Conservation (phyloP, 2,888 invertebrate species). For the Cheilosia scutellata region DNA sequence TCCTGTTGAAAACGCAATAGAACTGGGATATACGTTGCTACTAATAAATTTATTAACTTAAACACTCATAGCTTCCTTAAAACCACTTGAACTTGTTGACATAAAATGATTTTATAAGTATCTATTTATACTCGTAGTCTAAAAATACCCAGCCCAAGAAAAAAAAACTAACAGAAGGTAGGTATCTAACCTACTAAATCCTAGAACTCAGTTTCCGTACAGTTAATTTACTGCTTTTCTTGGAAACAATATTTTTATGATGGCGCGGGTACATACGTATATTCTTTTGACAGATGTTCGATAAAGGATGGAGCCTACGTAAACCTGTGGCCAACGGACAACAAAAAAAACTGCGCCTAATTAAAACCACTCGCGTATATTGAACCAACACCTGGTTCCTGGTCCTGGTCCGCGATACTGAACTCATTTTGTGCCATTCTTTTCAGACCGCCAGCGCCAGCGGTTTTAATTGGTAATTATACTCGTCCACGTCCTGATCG, state of each 20-base stretch:
- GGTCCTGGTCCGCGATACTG: not conserved
- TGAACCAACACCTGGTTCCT: conserved; percentile 3
- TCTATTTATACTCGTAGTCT: too few relatives aligned
- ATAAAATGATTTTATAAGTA: too few relatives aligned
- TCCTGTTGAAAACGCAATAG: too few relatives aligned
- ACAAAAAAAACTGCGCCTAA: not conserved
- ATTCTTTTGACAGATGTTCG: not conserved
- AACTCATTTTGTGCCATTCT: not conserved
- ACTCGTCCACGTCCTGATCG: not conserved
- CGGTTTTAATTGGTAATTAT: conserved; percentile 2
- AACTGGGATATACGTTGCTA: too few relatives aligned
- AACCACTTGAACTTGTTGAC: too few relatives aligned
- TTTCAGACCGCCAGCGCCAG: not conserved
- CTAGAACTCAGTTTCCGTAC: too few relatives aligned
- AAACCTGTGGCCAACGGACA: not conserved
- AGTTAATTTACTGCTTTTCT: not conserved
- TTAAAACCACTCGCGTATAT: conserved; percentile 2
- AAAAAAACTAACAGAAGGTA: too few relatives aligned
- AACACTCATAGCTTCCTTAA: too few relatives aligned
- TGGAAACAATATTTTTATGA: not conserved
- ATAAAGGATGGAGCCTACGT: not conserved
- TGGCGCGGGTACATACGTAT: not conserved
- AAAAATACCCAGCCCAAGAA: too few relatives aligned
- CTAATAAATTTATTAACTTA: too few relatives aligned
- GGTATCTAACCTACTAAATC: too few relatives aligned